phyloP scores from a whole-genome alignment of 2,888 invertebrate genomes.

The Nemotelus pantherinus region DNA sequence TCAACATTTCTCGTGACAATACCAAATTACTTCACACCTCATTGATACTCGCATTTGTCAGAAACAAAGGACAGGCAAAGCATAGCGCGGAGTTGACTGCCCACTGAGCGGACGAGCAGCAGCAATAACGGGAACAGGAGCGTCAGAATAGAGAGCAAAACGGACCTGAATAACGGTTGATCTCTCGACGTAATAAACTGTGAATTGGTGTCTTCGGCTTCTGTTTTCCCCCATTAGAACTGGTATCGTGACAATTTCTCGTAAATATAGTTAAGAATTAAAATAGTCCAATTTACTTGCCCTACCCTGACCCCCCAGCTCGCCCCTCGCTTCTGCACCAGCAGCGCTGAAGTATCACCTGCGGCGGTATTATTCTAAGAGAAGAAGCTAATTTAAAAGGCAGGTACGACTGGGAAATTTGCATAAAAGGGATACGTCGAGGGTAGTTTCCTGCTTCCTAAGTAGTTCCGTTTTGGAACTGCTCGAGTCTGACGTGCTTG shows the following conservation, averaged over 20 bases:
- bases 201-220: constrained; percentile 28
- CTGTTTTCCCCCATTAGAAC: neutral
- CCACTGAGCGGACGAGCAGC: neutral
- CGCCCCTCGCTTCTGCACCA: neutral
- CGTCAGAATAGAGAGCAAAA: neutral
- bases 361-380: neutral
- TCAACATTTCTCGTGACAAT: constrained; percentile 40
- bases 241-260: constrained; percentile 32
- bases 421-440: constrained; percentile 15
- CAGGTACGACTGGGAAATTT: constrained; percentile 16
- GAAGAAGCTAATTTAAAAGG: constrained; percentile 22
- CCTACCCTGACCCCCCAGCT: neutral
- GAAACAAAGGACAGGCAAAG: neutral
- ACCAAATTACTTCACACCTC: constrained; percentile 40
- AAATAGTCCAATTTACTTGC: neutral
- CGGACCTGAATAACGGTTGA: neutral
- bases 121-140: neutral
- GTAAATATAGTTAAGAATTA: constrained; percentile 20
- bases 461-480: constrained; percentile 23
- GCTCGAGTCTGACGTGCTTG: neutral
- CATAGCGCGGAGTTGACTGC: neutral
- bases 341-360: neutral
- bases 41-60: constrained; percentile 38
- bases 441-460: constrained; percentile 32
- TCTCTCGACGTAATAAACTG: constrained; percentile 30